These are phyloP conservation scores for Aphidius ervi DNA, from an alignment of 1,140 invertebrate species.

Conservation along the genomic window DNA sequence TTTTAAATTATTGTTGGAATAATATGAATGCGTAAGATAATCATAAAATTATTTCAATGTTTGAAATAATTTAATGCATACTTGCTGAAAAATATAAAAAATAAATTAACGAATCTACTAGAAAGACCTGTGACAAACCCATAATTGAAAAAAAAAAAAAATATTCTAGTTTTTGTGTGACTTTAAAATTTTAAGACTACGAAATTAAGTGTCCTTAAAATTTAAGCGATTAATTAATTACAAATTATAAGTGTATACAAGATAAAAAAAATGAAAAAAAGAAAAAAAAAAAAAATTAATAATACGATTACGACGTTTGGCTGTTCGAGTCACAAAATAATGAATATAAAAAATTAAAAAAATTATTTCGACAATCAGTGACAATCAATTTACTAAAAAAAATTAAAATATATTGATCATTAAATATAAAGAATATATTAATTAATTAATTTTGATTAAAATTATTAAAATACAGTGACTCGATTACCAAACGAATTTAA, in stretches of 20 bases:
- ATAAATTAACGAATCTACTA: slow-evolving; percentile 30
- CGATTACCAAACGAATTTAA: slow-evolving; percentile 13
- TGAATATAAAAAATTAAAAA: slow-evolving; percentile 23
- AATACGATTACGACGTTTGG: slow-evolving; percentile 25
- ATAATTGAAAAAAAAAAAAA: slow-evolving; percentile 18
- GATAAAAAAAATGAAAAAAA: slow-evolving; percentile 17
- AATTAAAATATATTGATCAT: neutral
- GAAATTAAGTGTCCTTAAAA: slow-evolving; percentile 49
- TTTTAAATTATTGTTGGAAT: neutral
- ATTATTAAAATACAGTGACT: neutral
- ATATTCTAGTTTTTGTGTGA: slow-evolving; percentile 20
- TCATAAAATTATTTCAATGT: slow-evolving; percentile 14
- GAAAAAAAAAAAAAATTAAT: slow-evolving; percentile 9
- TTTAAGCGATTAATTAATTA: slow-evolving; percentile 29
- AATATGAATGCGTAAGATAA: slow-evolving; percentile 11
- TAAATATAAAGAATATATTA: neutral
- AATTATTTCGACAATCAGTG: slow-evolving; percentile 33
- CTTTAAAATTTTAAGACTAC: slow-evolving; percentile 32
- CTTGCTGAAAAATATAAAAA: slow-evolving; percentile 1
- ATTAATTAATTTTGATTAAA: neutral
- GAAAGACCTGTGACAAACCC: slow-evolving; percentile 25
- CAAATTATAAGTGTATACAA: no score
- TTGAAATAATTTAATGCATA: neutral
- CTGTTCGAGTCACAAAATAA: slow-evolving; percentile 19
- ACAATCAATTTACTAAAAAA: slow-evolving; percentile 31